These are phyloP conservation scores for Masticophis lateralis DNA, from an alignment of 2,797 vertebrate genomes.

Conservation along the genomic window DNA sequence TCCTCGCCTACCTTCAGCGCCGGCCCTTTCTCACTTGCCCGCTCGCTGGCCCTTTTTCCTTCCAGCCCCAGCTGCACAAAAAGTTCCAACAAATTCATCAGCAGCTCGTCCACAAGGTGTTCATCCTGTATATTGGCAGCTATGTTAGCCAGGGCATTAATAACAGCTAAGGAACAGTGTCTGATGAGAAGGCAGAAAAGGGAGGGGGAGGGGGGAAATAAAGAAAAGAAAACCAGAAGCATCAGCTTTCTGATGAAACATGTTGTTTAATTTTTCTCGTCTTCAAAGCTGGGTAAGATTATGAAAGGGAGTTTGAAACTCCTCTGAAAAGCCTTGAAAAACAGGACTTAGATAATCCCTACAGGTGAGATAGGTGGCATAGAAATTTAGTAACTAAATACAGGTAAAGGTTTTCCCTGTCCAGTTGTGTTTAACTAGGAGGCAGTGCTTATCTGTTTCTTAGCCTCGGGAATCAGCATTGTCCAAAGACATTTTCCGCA, in stretches of 20 bases:
- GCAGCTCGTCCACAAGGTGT: constrained; percentile 92
- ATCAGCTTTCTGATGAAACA: background rate
- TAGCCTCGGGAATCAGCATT: background rate
- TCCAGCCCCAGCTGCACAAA: constrained; percentile 97
- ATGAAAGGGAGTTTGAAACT: background rate
- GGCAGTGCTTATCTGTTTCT: background rate
- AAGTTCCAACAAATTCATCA: constrained; percentile 95
- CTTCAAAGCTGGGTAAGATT: background rate
- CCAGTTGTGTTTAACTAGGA: background rate
- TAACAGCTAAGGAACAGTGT: constrained; percentile 95
- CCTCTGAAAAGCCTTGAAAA: background rate
- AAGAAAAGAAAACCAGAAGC: background rate
- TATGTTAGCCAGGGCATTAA: constrained; percentile 95
- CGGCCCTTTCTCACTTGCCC: constrained; percentile 92
- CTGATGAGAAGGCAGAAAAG: constrained; percentile 64
- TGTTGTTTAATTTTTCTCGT: background rate
- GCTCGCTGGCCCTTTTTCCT: constrained; percentile 94
- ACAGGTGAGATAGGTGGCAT: background rate
- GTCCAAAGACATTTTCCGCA: background rate
- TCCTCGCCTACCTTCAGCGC: constrained; percentile 83
- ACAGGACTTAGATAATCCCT: background rate
- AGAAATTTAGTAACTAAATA: background rate
- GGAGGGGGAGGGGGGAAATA: too few species aligned
- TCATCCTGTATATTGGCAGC: constrained; percentile 95
- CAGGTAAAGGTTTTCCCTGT: background rate